Conservation (phyloP, 2,888 invertebrate genomes). For the Drosophila austrosaltans region DNA sequence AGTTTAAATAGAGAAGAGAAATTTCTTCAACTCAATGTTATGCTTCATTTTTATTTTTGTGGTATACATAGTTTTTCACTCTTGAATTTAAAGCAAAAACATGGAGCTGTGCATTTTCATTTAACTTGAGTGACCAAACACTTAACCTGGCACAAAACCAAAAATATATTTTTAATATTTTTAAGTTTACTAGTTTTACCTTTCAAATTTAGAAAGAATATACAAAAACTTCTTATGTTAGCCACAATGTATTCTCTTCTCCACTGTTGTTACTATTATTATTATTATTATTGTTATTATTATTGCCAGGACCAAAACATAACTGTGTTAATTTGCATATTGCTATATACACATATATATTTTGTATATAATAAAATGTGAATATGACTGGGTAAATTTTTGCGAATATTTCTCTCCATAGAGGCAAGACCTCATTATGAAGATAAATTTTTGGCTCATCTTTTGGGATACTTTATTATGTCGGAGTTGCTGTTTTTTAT, state of each 20-base stretch:
- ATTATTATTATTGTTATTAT: conserved; percentile 21
- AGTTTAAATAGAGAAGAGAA: neutral
- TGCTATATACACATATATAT: conserved; percentile 22
- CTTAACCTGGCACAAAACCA: neutral
- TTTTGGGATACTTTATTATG: conserved; percentile 9
- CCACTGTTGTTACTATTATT: conserved; percentile 19
- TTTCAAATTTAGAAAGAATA: neutral
- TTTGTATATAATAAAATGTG: no score
- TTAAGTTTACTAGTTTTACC: neutral
- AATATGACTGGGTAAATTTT: conserved; percentile 1
- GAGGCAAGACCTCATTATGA: conserved; percentile 48
- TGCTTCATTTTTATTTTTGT: neutral
- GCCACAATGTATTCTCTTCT: neutral
- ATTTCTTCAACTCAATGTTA: neutral
- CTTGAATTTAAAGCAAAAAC: neutral
- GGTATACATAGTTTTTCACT: neutral
- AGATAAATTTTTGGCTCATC: conserved; percentile 20
- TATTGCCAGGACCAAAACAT: conserved; percentile 18
- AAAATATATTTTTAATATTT: neutral
- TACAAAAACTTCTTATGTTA: neutral
- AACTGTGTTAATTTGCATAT: conserved; percentile 58
- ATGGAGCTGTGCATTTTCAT: neutral
- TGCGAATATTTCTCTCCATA: neutral
- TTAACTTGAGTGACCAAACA: neutral
- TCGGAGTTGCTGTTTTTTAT: conserved; percentile 56